phyloP scores from a whole-genome alignment of 2,797 vertebrate species.

The Poeciliopsis infans region DNA sequence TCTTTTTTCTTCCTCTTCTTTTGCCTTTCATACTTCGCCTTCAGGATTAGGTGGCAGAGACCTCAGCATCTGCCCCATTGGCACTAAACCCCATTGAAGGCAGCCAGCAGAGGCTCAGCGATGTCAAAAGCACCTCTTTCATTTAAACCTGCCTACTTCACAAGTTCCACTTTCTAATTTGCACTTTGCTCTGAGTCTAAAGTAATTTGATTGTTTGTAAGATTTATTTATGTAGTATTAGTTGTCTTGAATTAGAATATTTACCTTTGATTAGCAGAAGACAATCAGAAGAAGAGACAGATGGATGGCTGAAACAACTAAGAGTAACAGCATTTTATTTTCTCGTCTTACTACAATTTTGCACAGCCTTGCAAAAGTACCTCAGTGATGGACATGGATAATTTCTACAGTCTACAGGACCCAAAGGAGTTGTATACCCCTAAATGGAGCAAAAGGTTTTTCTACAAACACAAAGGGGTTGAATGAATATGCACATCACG shows the following conservation, averaged over 20 bases:
- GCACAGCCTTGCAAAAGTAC: not conserved
- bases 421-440: not conserved
- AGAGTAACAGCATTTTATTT: not conserved
- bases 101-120: slow-evolving; percentile 66
- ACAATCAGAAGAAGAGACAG: not conserved
- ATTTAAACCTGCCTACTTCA: slow-evolving; percentile 71
- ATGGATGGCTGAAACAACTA: not conserved
- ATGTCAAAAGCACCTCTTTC: slow-evolving; percentile 65
- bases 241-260: slow-evolving; percentile 26
- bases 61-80: slow-evolving; percentile 71
- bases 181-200: slow-evolving; percentile 40
- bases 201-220: slow-evolving; percentile 38
- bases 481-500: not conserved
- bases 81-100: slow-evolving; percentile 40
- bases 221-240: slow-evolving; percentile 21
- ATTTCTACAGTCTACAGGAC: not conserved
- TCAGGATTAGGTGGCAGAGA: slow-evolving; percentile 55
- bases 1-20: slow-evolving; percentile 13
- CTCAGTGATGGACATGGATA: not conserved
- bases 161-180: slow-evolving; percentile 47
- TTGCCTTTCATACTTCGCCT: slow-evolving; percentile 44
- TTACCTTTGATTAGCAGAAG: not conserved
- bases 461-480: not conserved
- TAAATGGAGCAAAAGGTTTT: not conserved
- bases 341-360: not conserved